A percentile compares a stretch with the other conserved stretches of the same genome.
phyloP scores from a whole-genome alignment of 2,888 invertebrate genomes.

The Chrysodeixis includens region DNA sequence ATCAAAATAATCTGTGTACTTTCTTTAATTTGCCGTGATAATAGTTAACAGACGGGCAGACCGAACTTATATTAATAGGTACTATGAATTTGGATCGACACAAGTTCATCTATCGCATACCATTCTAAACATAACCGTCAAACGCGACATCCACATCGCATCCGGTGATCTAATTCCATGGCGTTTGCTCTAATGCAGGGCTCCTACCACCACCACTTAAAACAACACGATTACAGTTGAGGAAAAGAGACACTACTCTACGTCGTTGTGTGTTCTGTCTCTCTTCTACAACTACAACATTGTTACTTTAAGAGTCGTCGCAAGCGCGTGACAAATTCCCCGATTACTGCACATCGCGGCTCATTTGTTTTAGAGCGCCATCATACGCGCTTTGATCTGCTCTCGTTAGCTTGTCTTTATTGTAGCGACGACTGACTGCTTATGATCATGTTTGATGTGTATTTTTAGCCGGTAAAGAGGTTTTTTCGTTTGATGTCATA shows the following conservation, averaged over 20 bases:
- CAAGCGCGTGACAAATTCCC: constrained; percentile 51
- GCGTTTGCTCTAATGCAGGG: not conserved
- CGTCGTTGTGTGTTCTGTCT: too few relatives aligned
- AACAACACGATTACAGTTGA: too few relatives aligned
- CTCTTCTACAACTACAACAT: too few relatives aligned
- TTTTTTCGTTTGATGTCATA: constrained; percentile 32
- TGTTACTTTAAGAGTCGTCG: too few relatives aligned
- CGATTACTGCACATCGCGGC: constrained; percentile 52
- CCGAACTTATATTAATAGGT: too few relatives aligned
- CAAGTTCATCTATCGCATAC: constrained; percentile 11
- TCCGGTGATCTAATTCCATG: constrained; percentile 38
- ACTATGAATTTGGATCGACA: too few relatives aligned
- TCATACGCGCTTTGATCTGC: constrained; percentile 59
- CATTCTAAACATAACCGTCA: constrained; percentile 35
- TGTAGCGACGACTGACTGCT: constrained; percentile 26
- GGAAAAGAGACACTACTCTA: too few relatives aligned
- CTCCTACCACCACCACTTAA: too few relatives aligned
- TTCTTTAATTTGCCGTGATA: too few relatives aligned
- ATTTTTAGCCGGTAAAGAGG: constrained; percentile 37
- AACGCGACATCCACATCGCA: constrained; percentile 21
- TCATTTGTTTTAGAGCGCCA: constrained; percentile 68
- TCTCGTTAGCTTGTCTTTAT: constrained; percentile 52
- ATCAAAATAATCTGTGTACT: too few relatives aligned
- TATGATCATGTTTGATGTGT: constrained; percentile 37
- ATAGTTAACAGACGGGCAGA: too few relatives aligned